Conservation (phyloP, 2,113 vertebrate genomes). For the Vidua macroura region DNA sequence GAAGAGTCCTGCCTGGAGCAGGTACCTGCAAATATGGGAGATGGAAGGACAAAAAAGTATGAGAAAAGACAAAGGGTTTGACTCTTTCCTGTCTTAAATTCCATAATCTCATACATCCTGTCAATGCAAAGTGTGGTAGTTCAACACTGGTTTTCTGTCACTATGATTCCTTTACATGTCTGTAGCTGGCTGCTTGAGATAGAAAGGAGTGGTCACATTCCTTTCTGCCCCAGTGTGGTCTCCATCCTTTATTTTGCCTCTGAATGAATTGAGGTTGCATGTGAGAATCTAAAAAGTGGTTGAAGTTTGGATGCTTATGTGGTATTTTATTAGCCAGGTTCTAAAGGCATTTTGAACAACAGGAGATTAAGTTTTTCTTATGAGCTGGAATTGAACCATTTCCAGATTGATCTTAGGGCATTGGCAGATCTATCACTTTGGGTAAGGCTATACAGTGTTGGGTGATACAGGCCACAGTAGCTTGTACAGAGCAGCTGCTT, state of each 20-base stretch:
- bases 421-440: not conserved
- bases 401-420: not conserved
- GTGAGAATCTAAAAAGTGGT: not conserved
- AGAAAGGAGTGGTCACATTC: not conserved
- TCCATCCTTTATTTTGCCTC: not conserved
- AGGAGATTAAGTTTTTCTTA: not conserved
- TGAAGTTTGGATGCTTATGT: not conserved
- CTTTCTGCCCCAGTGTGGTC: not conserved
- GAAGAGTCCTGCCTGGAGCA: conserved; percentile 36
- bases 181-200: not conserved
- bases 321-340: not conserved
- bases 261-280: not conserved
- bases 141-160: not conserved
- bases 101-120: not conserved
- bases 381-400: not conserved
- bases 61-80: not conserved
- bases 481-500: not conserved
- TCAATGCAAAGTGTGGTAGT: not conserved
- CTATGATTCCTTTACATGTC: not conserved
- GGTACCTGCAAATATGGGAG: not conserved
- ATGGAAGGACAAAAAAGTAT: not conserved
- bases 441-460: not conserved
- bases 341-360: not conserved
- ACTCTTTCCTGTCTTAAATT: not conserved
- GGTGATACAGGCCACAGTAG: not conserved